Base-by-base conservation (phyloP, 2,113 vertebrate genomes). In the Poeciliopsis occidentalis region DNA sequence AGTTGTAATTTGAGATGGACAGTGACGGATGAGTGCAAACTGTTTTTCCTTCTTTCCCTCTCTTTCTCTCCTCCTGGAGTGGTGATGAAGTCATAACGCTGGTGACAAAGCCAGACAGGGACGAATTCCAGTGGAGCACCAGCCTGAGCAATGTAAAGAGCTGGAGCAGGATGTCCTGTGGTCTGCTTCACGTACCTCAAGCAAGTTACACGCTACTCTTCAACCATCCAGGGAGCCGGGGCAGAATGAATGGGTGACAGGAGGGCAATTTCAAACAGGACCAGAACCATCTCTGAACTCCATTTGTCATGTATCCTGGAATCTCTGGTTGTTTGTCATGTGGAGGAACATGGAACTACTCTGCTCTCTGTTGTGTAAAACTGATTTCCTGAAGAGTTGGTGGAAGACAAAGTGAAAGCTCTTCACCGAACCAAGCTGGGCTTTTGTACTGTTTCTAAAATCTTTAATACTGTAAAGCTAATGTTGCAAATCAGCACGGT, bases 1-100 rank as follows among this genome's bases (percentile, higher is more conserved):
- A 90, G 92, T 89, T 82, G 90, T 93, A 92, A 95, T 95, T 92
- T 92, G 90, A 94, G 95, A 92, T 86, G 88, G 96, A 96, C 95
- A 89, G 88, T 96, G 97, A 97, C 90, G 89, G 95, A 97, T 96
- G 95, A 86, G 76, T 86, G 93, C 87, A 73, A 91, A 90, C 91
- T 92, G 89, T 93, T 95, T 94, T 90, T 87, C 94, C 95, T 94
- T 92, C 64, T 75, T 88, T 90, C 87, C 19, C 44, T 19, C 44
- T 17, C 8, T 88, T 88, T 85, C 80, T 91, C 78, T 91, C 88
- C 92, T 91, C 91, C 94, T 91, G 64, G 24, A n/a, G 80, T 86
- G 62, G 74, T 86, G 78, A 94, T 93, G 93, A 97, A 93, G 95
- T 96, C 94, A 95, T 94, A 65, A 85, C 82, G 67, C 72, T 67